phyloP scores from a whole-genome alignment of 2,888 invertebrate species.

The Sphinx pinastri region DNA sequence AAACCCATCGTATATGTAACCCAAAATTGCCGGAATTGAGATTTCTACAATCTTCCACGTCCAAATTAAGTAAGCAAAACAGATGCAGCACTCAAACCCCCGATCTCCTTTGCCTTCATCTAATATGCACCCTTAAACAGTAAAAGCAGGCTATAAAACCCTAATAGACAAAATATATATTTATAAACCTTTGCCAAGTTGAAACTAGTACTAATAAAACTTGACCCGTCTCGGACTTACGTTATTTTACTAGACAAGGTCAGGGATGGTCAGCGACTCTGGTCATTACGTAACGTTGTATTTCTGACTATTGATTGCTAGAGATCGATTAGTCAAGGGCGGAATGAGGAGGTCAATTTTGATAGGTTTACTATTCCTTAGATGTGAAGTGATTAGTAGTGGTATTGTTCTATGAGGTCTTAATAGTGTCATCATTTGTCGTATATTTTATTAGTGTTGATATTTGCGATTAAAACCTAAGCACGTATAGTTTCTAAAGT shows the following conservation, averaged over 20 bases:
- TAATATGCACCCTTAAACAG: not conserved
- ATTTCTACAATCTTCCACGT: not conserved
- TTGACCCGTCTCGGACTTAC: not conserved
- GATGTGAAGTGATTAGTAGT: not conserved
- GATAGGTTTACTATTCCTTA: not conserved
- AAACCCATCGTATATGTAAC: not conserved
- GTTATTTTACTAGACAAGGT: constrained; percentile 1
- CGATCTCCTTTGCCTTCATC: not conserved
- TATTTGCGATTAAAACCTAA: not conserved
- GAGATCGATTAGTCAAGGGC: not conserved
- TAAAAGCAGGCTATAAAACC: not conserved
- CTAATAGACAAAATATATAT: not conserved
- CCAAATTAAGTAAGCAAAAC: not conserved
- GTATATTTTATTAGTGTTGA: not conserved
- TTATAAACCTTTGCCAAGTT: not conserved
- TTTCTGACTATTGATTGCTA: constrained; percentile 15
- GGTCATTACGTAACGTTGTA: constrained; percentile 7
- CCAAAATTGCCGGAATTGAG: too few relatives aligned
- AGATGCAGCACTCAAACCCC: not conserved
- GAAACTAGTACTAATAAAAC: not conserved
- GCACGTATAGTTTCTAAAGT: not conserved
- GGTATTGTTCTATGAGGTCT: not conserved
- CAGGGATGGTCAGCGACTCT: constrained; percentile 7
- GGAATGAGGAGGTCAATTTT: not conserved
- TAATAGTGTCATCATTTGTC: not conserved